Conservation (phyloP, 2,797 vertebrate species). For the Microctenopoma steveboyesi region DNA sequence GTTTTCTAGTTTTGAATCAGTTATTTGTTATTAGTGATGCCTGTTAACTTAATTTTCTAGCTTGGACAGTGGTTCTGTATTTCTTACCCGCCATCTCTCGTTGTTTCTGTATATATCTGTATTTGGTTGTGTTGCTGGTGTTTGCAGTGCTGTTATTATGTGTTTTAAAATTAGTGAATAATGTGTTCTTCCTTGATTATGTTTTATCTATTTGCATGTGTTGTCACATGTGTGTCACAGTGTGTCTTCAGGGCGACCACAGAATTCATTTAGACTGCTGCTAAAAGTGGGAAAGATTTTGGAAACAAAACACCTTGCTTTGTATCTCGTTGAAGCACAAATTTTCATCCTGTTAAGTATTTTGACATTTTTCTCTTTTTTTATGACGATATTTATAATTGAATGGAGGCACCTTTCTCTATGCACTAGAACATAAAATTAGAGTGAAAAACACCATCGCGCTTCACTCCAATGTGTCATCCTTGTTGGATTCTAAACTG, state of each 20-base stretch:
- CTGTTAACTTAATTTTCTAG: not conserved
- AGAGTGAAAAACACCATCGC: not conserved
- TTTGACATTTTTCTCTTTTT: slow-evolving; percentile 12
- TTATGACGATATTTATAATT: slow-evolving; percentile 5
- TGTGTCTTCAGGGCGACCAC: not conserved
- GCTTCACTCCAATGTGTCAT: not conserved
- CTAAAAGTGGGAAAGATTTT: slow-evolving; percentile 31
- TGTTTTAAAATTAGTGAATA: not conserved
- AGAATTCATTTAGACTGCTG: slow-evolving; percentile 13
- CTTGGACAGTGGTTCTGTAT: too few relatives aligned
- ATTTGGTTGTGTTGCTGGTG: not conserved
- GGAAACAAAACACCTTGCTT: slow-evolving; percentile 32
- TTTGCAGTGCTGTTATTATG: not conserved
- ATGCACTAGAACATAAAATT: slow-evolving; percentile 11
- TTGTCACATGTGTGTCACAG: slow-evolving; percentile 1
- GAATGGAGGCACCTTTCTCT: slow-evolving; percentile 23
- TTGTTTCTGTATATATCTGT: not conserved
- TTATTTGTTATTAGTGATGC: too few relatives aligned
- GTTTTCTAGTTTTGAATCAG: too few relatives aligned
- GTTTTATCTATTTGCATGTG: not conserved
- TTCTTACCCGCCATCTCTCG: not conserved
- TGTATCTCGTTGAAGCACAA: slow-evolving; percentile 41
- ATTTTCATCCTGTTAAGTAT: slow-evolving; percentile 6
- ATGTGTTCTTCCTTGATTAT: not conserved
- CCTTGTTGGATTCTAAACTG: not conserved